A percentile compares a stretch with the other conserved stretches of the same genome.
These are phyloP conservation scores for Dorcus hopei DNA, from an alignment of 2,888 invertebrate species.

Conservation along the genomic window DNA sequence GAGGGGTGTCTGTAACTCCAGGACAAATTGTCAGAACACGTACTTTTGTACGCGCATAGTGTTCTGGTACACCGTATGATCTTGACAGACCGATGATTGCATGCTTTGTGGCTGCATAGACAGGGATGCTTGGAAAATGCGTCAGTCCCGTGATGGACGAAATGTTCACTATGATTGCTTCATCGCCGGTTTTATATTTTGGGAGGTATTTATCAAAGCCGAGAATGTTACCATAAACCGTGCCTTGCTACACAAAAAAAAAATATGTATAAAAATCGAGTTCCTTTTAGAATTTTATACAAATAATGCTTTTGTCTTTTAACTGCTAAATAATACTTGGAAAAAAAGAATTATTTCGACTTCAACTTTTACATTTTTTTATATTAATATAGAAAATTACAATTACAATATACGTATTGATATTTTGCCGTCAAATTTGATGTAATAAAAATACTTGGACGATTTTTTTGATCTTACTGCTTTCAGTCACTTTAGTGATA, in stretches of 20 bases:
- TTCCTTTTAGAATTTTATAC: too few relatives aligned
- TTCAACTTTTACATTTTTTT: too few relatives aligned
- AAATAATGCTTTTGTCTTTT: too few relatives aligned
- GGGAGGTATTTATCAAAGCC: slow-evolving; percentile 9
- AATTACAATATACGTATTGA: too few relatives aligned
- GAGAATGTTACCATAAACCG: slow-evolving; percentile 10
- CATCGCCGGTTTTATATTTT: slow-evolving; percentile 8
- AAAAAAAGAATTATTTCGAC: too few relatives aligned
- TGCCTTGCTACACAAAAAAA: slow-evolving; percentile 6
- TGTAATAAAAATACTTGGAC: too few relatives aligned
- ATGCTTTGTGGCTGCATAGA: slow-evolving; percentile 9
- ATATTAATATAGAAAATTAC: too few relatives aligned
- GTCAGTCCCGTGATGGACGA: slow-evolving; percentile 8
- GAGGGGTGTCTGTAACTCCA: slow-evolving; percentile 4
- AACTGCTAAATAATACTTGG: too few relatives aligned
- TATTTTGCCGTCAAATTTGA: too few relatives aligned
- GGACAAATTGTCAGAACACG: slow-evolving; percentile 13
- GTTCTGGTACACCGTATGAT: neutral
- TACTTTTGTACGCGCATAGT: slow-evolving; percentile 6
- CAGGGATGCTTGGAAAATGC: neutral
- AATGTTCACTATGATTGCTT: slow-evolving; percentile 14
- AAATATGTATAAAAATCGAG: too few relatives aligned
- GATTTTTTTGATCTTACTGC: too few relatives aligned
- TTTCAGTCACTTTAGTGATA: too few relatives aligned
- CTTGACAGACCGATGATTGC: slow-evolving; percentile 6